These are phyloP conservation scores for Pipistrellus pipistrellus DNA, from an alignment of 2,797 vertebrate genomes.

Conservation along the genomic window DNA sequence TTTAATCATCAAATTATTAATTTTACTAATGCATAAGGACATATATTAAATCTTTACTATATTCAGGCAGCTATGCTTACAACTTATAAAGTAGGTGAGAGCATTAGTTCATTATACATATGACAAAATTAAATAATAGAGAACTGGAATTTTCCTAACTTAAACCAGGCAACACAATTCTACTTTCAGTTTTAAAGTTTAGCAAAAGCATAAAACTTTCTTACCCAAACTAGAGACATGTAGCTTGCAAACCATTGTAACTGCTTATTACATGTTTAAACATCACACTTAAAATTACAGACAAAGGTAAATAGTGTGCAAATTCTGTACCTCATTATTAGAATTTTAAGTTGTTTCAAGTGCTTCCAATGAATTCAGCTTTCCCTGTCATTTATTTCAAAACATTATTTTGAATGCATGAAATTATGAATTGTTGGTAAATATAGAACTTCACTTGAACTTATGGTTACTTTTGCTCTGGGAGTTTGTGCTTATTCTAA, in stretches of 20 bases:
- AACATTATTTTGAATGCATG: background rate
- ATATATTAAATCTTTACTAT: background rate
- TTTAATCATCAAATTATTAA: background rate
- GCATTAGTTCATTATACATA: background rate
- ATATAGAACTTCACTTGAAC: background rate
- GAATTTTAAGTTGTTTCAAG: background rate
- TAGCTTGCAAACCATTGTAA: background rate
- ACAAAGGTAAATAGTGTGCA: background rate
- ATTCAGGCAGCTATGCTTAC: background rate
- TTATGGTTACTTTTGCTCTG: background rate
- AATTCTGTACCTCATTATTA: background rate
- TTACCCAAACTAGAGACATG: background rate
- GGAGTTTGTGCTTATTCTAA: background rate
- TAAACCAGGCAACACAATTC: background rate
- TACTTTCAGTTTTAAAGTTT: background rate
- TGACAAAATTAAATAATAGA: background rate
- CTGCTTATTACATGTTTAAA: background rate
- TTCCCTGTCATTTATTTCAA: background rate
- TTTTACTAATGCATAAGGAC: background rate
- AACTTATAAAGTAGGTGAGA: background rate
- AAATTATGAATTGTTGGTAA: slow-evolving; percentile 22
- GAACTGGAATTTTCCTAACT: background rate
- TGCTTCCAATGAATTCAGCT: background rate
- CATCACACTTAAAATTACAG: background rate
- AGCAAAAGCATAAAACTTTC: background rate